These are phyloP conservation scores for Portevinia maculata DNA, from an alignment of 2,888 invertebrate genomes.

Conservation along the genomic window DNA sequence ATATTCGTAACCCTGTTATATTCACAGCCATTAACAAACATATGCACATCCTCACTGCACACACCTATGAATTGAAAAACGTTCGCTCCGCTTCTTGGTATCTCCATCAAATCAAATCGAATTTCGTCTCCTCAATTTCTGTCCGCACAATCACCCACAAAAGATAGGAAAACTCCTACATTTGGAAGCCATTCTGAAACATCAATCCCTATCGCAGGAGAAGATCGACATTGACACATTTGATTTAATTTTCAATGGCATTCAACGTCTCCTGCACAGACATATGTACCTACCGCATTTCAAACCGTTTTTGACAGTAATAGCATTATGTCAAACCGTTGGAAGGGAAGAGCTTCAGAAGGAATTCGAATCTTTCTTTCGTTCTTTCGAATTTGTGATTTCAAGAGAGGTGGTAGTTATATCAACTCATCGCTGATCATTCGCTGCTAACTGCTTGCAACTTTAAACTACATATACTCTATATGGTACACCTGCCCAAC, in stretches of 20 bases:
- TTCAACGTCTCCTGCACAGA: conserved; percentile 7
- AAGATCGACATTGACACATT: conserved; percentile 62
- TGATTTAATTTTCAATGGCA: conserved; percentile 60
- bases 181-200: conserved; percentile 6
- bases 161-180: neutral
- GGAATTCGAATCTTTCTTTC: too few species aligned
- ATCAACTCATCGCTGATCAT: conserved; percentile 41
- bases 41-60: too few species aligned
- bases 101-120: conserved; percentile 42
- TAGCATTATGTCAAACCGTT: conserved; percentile 53
- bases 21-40: too few species aligned
- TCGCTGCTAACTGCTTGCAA: conserved; percentile 31
- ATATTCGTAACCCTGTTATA: too few species aligned
- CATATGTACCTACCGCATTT: conserved; percentile 9
- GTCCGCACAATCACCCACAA: neutral
- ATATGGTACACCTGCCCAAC: conserved; percentile 24
- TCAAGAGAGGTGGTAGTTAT: neutral
- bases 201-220: conserved; percentile 35
- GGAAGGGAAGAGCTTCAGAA: conserved; percentile 30
- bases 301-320: conserved; percentile 39
- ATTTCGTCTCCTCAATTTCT: conserved; percentile 26
- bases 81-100: conserved; percentile 16
- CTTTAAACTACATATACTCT: conserved; percentile 12
- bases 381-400: conserved; percentile 2
- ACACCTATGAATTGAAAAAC: conserved; percentile 3